These are phyloP conservation scores for Mastigias papua DNA, from an alignment of 30 jellyfish, hydroid and myxozoan genomes.

Conservation along the genomic window DNA sequence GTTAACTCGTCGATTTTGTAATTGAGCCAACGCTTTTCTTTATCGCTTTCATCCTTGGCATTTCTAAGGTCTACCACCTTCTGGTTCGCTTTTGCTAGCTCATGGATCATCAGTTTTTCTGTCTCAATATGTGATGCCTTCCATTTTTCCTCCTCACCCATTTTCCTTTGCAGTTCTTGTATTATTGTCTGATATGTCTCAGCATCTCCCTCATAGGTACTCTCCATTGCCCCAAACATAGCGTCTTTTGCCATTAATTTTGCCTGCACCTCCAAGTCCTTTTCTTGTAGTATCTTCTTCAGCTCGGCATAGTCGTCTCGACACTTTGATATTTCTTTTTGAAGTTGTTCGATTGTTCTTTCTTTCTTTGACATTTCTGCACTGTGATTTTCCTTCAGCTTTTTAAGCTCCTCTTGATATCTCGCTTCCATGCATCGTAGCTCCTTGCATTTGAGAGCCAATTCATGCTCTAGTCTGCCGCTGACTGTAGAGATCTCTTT, in stretches of 20 bases:
- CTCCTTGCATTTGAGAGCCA: not conserved
- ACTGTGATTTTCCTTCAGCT: not conserved
- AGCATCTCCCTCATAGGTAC: not conserved
- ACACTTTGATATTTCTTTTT: not conserved
- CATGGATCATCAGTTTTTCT: not conserved
- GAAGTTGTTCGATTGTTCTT: not conserved
- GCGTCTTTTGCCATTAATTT: not conserved
- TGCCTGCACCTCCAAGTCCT: not conserved
- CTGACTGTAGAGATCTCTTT: not conserved
- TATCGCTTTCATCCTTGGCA: not conserved
- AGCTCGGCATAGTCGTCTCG: not conserved
- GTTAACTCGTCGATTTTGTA: not conserved
- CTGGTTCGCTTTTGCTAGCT: not conserved
- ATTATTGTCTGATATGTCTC: not conserved
- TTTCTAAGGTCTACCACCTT: not conserved
- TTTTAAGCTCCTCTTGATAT: not conserved
- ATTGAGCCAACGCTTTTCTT: not conserved
- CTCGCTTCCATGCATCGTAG: not conserved
- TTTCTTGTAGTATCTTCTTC: not conserved
- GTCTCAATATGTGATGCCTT: not conserved
- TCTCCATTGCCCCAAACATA: not conserved
- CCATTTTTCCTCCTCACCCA: not conserved
- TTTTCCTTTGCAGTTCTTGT: not conserved
- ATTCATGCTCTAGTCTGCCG: not conserved
- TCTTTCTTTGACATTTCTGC: not conserved